These are phyloP conservation scores for Crocidura indochinensis DNA, from an alignment of 2,797 vertebrate species.

Conservation along the genomic window DNA sequence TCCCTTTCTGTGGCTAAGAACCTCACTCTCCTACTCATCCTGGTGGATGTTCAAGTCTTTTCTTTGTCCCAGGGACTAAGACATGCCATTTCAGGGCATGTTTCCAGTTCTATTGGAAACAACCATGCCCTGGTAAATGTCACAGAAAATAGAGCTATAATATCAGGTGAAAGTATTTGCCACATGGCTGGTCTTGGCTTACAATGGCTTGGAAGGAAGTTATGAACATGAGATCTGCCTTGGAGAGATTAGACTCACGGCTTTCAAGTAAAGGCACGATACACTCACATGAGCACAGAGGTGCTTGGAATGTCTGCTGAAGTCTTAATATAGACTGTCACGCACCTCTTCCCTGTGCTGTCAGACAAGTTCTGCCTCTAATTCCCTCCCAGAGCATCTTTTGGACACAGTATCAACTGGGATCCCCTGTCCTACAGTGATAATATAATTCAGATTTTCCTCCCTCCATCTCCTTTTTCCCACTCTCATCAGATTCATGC, in stretches of 20 bases:
- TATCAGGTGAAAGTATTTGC: neutral
- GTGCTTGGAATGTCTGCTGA: constrained; percentile 43
- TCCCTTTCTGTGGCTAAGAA: neutral
- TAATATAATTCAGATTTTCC: constrained; percentile 83
- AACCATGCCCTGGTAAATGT: neutral
- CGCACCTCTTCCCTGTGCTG: constrained; percentile 71
- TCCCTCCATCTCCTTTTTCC: constrained; percentile 16
- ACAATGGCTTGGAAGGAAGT: neutral
- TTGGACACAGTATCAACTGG: constrained; percentile 80
- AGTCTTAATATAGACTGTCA: constrained; percentile 77
- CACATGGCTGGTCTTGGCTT: neutral
- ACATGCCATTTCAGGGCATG: neutral
- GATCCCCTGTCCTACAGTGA: constrained; percentile 70
- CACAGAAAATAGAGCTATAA: neutral
- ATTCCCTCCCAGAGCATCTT: constrained; percentile 37
- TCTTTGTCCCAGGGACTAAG: neutral
- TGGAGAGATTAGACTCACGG: constrained; percentile 28
- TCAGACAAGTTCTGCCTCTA: constrained; percentile 68
- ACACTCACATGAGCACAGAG: constrained; percentile 29
- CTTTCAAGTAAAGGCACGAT: constrained; percentile 52
- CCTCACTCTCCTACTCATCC: too few species aligned
- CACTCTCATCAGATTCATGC: constrained; percentile 1
- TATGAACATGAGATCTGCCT: neutral
- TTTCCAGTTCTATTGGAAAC: neutral
- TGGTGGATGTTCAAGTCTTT: neutral